Evolutionary conservation across 2,888 invertebrate genomes (phyloP).

Genomic region (Ametastegia equiseti): DNA sequence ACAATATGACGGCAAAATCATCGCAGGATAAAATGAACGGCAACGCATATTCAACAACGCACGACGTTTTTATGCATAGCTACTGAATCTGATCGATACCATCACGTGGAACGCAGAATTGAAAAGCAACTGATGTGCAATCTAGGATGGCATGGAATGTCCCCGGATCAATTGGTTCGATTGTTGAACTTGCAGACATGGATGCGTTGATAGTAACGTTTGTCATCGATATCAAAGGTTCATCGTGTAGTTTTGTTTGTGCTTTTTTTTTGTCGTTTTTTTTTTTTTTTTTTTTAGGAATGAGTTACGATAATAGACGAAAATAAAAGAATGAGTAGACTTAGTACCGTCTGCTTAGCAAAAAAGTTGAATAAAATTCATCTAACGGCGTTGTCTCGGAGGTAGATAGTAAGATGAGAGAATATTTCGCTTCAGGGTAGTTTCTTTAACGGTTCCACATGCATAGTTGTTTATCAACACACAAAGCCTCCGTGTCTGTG

Average conservation of each 20-base stretch:
- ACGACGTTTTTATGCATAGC: neutral
- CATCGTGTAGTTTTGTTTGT: neutral
- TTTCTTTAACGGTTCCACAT: slow-evolving; percentile 10
- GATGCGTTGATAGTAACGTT: neutral
- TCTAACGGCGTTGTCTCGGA: slow-evolving; percentile 26
- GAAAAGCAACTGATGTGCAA: neutral
- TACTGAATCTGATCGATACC: neutral
- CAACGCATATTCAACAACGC: neutral
- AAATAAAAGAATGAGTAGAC: slow-evolving; percentile 21
- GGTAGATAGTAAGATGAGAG: neutral
- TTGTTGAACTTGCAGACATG: neutral
- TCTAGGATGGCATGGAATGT: neutral
- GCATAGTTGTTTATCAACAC: neutral
- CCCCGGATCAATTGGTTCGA: neutral
- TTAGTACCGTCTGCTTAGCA: slow-evolving; percentile 1
- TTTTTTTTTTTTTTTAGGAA: neutral
- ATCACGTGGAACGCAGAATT: neutral
- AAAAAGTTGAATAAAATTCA: slow-evolving; percentile 25
- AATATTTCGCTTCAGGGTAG: neutral
- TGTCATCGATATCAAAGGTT: neutral
- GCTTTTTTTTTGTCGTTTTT: neutral
- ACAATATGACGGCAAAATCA: neutral
- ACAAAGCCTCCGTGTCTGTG: neutral
- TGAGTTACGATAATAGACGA: neutral
- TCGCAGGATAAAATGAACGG: neutral